phyloP scores from a whole-genome alignment of 1,140 invertebrate species.

The Drosophila eugracilis region DNA sequence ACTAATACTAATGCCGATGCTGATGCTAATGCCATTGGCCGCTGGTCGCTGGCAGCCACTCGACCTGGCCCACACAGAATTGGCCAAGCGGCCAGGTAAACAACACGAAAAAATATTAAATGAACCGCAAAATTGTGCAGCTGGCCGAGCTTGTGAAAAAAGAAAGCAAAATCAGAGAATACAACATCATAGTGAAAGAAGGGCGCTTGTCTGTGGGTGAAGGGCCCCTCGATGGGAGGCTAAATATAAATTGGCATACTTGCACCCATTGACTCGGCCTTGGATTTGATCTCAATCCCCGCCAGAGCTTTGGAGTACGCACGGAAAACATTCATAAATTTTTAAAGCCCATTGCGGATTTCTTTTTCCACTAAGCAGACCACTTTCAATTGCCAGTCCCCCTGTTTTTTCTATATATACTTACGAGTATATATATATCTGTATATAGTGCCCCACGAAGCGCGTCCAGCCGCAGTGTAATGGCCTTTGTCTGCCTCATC shows the following conservation, averaged over 20 bases:
- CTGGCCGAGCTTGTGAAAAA: constrained; percentile 40
- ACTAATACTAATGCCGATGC: constrained; percentile 35
- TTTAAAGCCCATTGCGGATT: constrained; percentile 44
- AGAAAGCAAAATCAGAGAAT: background rate
- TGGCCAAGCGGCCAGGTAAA: constrained; percentile 59
- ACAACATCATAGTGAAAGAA: constrained; percentile 32
- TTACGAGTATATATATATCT: background rate
- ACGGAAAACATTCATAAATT: constrained; percentile 41
- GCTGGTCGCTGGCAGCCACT: constrained; percentile 49
- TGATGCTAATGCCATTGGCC: constrained; percentile 68
- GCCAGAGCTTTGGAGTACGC: constrained; percentile 1
- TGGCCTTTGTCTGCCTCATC: constrained; percentile 42
- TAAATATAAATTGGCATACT: constrained; percentile 75
- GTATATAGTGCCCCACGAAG: constrained; percentile 33
- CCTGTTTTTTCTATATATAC: constrained; percentile 4
- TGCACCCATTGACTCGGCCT: constrained; percentile 39
- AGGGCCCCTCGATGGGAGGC: constrained; percentile 45
- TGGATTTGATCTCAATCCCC: constrained; percentile 31
- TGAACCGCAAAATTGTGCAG: constrained; percentile 82
- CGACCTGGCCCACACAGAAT: constrained; percentile 34
- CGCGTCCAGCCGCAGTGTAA: constrained; percentile 61
- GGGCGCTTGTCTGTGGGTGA: constrained; percentile 39
- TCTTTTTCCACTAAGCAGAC: constrained; percentile 32
- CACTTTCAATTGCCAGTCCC: constrained; percentile 49
- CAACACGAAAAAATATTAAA: constrained; percentile 79